These are phyloP conservation scores for Calidris pygmaea DNA, from an alignment of 2,113 vertebrate species.

Conservation along the genomic window DNA sequence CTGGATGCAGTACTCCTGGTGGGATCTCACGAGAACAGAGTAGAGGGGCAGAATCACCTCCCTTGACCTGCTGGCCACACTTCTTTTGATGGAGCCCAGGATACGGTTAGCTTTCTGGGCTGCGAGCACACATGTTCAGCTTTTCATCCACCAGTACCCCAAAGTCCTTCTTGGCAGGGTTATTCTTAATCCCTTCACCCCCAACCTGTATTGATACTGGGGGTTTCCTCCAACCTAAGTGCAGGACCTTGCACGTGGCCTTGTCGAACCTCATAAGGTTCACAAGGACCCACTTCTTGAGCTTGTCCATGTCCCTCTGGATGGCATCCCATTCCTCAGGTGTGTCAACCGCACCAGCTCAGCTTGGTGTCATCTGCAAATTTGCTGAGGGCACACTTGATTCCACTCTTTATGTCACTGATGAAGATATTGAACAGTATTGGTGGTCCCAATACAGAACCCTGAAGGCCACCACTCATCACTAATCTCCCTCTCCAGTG, in stretches of 20 bases:
- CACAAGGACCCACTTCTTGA: neutral
- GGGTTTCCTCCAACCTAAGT: no score
- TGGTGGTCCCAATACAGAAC: neutral
- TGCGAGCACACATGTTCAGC: no score
- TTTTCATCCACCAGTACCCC: no score
- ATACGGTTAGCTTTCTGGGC: no score
- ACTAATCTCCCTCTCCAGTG: neutral
- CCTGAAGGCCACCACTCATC: neutral
- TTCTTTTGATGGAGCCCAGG: no score
- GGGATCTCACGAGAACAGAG: no score
- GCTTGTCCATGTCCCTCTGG: neutral
- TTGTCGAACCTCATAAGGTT: neutral
- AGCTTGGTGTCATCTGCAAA: neutral
- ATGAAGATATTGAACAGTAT: neutral
- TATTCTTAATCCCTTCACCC: no score
- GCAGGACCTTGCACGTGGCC: neutral
- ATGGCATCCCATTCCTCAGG: neutral
- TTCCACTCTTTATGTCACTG: neutral
- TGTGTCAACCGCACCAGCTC: rapidly evolving
- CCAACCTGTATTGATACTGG: no score
- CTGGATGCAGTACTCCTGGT: no score
- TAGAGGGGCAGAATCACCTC: no score
- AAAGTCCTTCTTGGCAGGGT: no score
- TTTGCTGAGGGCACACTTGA: neutral
- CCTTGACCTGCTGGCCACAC: no score